These are phyloP conservation scores for Teinopalpus imperialis DNA, from an alignment of 2,888 invertebrate genomes.

Conservation along the genomic window DNA sequence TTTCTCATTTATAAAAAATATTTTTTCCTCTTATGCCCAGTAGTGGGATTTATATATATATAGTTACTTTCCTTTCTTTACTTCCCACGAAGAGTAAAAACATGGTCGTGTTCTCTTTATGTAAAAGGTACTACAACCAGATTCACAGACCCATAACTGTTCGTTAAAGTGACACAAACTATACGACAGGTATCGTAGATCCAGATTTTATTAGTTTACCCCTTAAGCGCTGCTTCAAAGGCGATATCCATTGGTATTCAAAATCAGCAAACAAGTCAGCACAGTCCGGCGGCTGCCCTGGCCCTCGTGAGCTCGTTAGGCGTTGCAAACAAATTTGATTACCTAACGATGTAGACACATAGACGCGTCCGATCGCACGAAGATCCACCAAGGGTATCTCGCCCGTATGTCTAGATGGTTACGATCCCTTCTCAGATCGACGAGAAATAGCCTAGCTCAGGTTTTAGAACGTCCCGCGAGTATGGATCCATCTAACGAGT, in stretches of 20 bases:
- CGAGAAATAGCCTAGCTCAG: conserved; percentile 4
- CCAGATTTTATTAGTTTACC: conserved; percentile 20
- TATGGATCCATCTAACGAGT: conserved; percentile 19
- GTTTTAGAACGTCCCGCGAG: conserved; percentile 5
- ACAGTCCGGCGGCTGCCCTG: conserved; percentile 33
- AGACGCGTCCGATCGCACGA: conserved; percentile 30
- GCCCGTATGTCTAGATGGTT: not conserved
- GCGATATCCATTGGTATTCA: conserved; percentile 37
- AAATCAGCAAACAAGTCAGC: conserved; percentile 54
- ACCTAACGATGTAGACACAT: conserved; percentile 63
- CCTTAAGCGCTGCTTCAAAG: conserved; percentile 29
- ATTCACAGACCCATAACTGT: not conserved
- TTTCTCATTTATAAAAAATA: too few relatives aligned
- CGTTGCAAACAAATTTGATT: conserved; percentile 73
- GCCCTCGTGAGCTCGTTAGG: conserved; percentile 64
- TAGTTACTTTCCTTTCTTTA: too few relatives aligned
- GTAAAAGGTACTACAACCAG: too few relatives aligned
- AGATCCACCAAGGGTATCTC: conserved; percentile 22
- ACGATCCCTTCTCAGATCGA: not conserved
- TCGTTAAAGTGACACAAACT: not conserved
- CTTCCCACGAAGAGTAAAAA: too few relatives aligned
- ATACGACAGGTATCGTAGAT: not conserved
- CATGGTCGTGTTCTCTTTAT: too few relatives aligned
- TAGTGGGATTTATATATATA: too few relatives aligned
- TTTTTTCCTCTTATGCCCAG: too few relatives aligned